Evolutionary conservation across 2,888 invertebrate species (phyloP).

Genomic region (Diogma glabrata): DNA sequence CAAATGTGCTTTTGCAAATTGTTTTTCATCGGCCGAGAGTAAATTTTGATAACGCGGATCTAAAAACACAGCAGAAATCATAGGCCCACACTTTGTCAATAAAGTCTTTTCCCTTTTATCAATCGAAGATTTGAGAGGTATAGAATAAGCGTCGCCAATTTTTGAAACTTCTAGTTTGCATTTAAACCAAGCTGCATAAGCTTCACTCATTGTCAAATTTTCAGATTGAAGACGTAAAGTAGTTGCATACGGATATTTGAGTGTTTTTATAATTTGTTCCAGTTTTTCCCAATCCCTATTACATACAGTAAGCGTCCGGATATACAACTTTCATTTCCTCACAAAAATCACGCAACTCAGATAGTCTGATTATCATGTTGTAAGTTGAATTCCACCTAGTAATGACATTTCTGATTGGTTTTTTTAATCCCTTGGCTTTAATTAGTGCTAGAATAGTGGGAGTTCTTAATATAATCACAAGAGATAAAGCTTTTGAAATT

Average conservation of each 20-base stretch:
- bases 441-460: constrained; percentile 2
- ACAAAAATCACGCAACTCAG: constrained; percentile 5
- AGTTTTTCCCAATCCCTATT: neutral
- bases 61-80: constrained; percentile 1
- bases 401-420: neutral
- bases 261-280: neutral
- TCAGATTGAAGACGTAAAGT: neutral
- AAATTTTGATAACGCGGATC: constrained; percentile 5
- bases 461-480: constrained; percentile 2
- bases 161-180: neutral
- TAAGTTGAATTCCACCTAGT: constrained; percentile 7
- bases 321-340: neutral
- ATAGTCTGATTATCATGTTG: neutral
- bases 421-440: constrained; percentile 6
- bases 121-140: neutral
- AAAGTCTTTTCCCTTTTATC: neutral
- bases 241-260: constrained; percentile 5
- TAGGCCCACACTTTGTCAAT: constrained; percentile 3
- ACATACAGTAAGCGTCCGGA: neutral
- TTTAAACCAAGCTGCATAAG: constrained; percentile 4
- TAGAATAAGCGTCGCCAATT: neutral
- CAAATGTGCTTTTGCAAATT: constrained; percentile 5
- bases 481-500: neutral
- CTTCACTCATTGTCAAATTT: neutral
- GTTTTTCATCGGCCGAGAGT: constrained; percentile 1